Evolutionary conservation across 1,140 invertebrate species (phyloP).

Genomic region (Brachionus rotundiformis): DNA sequence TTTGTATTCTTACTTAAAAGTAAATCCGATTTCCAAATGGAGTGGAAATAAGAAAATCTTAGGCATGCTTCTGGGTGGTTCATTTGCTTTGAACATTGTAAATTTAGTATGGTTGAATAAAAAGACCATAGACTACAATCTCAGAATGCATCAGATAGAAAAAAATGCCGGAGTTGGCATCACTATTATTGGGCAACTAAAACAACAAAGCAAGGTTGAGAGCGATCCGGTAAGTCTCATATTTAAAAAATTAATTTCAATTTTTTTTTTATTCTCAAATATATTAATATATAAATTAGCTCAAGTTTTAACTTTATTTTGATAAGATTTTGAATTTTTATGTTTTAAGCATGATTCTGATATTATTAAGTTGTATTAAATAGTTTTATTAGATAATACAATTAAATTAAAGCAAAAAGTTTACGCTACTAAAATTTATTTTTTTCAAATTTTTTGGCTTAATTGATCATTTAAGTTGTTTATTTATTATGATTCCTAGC

Average conservation of each 20-base stretch:
- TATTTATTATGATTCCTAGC: no score
- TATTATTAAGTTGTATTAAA: no score
- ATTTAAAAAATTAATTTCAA: background rate
- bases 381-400: no score
- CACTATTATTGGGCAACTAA: constrained; percentile 38
- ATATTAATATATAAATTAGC: no score
- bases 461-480: no score
- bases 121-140: constrained; percentile 30
- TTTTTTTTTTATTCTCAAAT: no score
- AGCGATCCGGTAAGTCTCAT: constrained; percentile 12
- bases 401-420: no score
- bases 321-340: background rate
- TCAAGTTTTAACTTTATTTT: background rate
- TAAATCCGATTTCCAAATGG: background rate
- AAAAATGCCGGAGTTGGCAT: constrained; percentile 42
- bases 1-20: constrained; percentile 23
- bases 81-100: background rate
- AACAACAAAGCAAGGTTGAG: constrained; percentile 13
- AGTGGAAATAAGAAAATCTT: background rate
- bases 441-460: no score
- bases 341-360: background rate
- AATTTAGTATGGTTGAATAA: constrained; percentile 35
- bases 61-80: background rate
- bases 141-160: constrained; percentile 40
- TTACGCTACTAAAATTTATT: no score